Conservation (phyloP, 2,888 invertebrate genomes). For the Siphonodentalium dalli region DNA sequence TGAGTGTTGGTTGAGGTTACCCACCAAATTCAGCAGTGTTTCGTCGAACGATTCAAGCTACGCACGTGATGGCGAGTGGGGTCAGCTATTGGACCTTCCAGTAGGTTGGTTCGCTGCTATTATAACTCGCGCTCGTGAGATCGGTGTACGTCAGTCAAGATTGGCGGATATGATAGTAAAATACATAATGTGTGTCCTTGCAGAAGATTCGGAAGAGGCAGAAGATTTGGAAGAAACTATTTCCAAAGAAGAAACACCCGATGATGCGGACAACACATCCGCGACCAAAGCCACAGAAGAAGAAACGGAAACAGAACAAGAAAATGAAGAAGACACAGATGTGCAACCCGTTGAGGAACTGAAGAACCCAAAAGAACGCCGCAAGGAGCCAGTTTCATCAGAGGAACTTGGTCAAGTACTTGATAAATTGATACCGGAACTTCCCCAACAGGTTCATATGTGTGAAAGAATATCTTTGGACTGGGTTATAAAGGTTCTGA, state of each 20-base stretch:
- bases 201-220: constrained; percentile 32
- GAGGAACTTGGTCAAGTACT: constrained; percentile 39
- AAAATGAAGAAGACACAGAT: constrained; percentile 20
- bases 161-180: constrained; percentile 43
- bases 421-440: constrained; percentile 45
- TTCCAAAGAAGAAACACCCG: constrained; percentile 24
- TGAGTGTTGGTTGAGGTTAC: constrained; percentile 54
- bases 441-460: constrained; percentile 48
- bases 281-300: constrained; percentile 13
- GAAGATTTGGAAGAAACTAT: constrained; percentile 24
- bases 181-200: constrained; percentile 35
- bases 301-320: constrained; percentile 16
- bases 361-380: neutral
- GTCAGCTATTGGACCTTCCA: constrained; percentile 41
- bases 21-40: constrained; percentile 41
- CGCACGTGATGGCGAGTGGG: constrained; percentile 33
- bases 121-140: constrained; percentile 42
- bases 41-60: constrained; percentile 33
- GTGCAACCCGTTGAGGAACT: constrained; percentile 1
- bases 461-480: constrained; percentile 42
- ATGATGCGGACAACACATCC: constrained; percentile 23
- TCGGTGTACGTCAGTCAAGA: constrained; percentile 39
- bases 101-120: constrained; percentile 51
- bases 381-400: no score
- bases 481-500: constrained; percentile 46